Evolutionary conservation across 2,113 vertebrate genomes (phyloP).

Genomic region (Heterocephalus glaber): DNA sequence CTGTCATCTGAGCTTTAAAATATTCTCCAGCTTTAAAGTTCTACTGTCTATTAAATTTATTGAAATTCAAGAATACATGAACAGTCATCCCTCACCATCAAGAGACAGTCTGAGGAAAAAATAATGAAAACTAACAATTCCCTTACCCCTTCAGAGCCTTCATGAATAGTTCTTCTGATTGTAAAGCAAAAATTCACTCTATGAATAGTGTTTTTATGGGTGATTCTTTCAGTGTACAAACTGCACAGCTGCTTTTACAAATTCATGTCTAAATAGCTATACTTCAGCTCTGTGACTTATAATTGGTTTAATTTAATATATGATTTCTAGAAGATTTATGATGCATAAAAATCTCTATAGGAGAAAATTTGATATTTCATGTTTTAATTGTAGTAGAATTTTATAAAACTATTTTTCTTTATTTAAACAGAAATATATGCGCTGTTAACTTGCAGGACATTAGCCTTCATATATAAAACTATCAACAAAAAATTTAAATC

Average conservation of each 20-base stretch:
- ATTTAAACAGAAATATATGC: neutral
- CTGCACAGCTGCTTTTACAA: neutral
- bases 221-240: neutral
- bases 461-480: neutral
- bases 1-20: neutral
- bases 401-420: neutral
- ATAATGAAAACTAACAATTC: neutral
- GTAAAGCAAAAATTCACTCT: neutral
- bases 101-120: neutral
- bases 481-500: neutral
- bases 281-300: neutral
- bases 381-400: neutral
- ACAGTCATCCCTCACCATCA: slow-evolving; percentile 27
- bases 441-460: neutral
- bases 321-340: neutral
- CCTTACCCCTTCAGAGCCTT: neutral
- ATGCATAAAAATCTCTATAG: neutral
- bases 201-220: neutral
- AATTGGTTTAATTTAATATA: neutral
- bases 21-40: slow-evolving; percentile 33
- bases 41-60: neutral
- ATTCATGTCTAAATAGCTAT: slow-evolving; percentile 36
- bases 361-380: slow-evolving; percentile 9
- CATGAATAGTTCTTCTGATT: neutral
- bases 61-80: slow-evolving; percentile 2